A percentile compares a stretch with the other conserved stretches of the same genome.
phyloP scores from a whole-genome alignment of 2,797 vertebrate species.

The Sebastes iracundus region DNA sequence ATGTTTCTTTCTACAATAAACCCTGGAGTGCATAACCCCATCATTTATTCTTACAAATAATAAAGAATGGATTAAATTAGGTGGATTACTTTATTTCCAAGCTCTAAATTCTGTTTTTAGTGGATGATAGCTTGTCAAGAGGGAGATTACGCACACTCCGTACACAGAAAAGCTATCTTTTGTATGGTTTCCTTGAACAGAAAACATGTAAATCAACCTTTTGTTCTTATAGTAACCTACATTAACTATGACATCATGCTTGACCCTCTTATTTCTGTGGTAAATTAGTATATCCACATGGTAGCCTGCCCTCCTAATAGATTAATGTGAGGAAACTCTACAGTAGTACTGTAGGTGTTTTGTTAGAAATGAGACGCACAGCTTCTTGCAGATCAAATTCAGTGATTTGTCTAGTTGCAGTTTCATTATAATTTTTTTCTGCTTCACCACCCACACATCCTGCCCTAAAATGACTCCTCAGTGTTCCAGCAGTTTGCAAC shows the following conservation, averaged over 20 bases:
- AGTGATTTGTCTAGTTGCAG: background rate
- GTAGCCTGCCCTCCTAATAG: background rate
- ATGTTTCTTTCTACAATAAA: background rate
- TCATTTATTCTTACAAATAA: background rate
- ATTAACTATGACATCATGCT: background rate
- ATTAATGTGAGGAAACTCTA: background rate
- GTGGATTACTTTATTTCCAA: background rate
- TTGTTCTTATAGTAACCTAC: background rate
- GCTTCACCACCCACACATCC: constrained; percentile 21
- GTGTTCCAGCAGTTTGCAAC: background rate
- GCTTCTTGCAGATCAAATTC: background rate
- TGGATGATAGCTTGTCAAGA: background rate
- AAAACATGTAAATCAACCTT: background rate
- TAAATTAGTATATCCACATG: background rate
- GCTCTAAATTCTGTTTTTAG: background rate
- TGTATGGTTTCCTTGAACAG: background rate
- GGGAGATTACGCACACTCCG: background rate
- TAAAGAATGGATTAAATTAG: background rate
- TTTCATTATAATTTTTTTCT: constrained; percentile 2
- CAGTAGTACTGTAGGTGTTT: background rate
- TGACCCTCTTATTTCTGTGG: background rate
- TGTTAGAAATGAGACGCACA: background rate
- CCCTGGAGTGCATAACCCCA: background rate
- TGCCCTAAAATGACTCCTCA: background rate
- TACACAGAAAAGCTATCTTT: background rate